Percentiles rank a stretch among this genome's conserved stretches.
These are phyloP conservation scores for Ophion slaviceki DNA, from an alignment of 2,888 invertebrate genomes.

Conservation along the genomic window DNA sequence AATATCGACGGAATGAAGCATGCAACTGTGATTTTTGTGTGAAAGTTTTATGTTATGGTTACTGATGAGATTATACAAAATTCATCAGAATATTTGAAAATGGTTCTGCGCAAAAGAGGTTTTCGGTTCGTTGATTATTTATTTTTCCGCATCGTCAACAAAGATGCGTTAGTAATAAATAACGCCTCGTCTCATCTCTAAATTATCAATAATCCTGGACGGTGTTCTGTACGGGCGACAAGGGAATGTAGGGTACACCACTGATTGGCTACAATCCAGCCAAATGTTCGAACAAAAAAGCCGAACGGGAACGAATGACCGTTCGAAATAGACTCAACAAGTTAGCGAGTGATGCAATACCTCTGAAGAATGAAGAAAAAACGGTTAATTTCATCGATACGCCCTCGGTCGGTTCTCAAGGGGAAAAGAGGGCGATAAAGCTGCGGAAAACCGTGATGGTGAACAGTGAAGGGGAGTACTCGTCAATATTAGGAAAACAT, in stretches of 20 bases:
- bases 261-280: constrained; percentile 49
- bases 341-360: constrained; percentile 32
- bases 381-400: constrained; percentile 16
- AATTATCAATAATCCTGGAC: constrained; percentile 35
- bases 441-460: too few relatives aligned
- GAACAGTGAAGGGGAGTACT: too few relatives aligned
- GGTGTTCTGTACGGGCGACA: neutral
- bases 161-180: neutral
- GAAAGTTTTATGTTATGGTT: too few relatives aligned
- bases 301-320: constrained; percentile 39
- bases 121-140: neutral
- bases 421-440: neutral
- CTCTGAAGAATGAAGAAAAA: constrained; percentile 15
- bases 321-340: constrained; percentile 48
- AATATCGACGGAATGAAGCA: neutral
- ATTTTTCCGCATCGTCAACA: neutral
- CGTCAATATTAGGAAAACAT: too few relatives aligned
- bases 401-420: neutral
- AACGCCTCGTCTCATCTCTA: constrained; percentile 6
- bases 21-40: too few relatives aligned
- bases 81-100: too few relatives aligned
- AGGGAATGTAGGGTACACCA: neutral
- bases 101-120: neutral
- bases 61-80: neutral
- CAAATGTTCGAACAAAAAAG: constrained; percentile 28